Evolutionary conservation across 1,140 invertebrate species (phyloP), one percentile per base, ranked within the genome.

Genomic region (Portunus trituberculatus): DNA sequence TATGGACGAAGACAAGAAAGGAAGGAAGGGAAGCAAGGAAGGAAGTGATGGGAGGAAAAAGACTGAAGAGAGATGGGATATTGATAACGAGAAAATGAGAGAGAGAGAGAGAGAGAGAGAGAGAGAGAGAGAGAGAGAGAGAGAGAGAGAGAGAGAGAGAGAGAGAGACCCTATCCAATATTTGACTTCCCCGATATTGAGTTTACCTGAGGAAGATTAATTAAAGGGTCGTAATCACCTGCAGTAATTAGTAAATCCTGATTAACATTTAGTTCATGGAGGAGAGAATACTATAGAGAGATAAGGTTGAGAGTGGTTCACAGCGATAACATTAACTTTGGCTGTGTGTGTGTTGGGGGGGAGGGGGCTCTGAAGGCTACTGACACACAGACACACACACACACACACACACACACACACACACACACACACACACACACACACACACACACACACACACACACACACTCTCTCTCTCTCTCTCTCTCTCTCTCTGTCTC

Each of bases 41-140:
- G 4, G 76, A 83, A n/a, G 0, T n/a, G 16, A 14, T n/a, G 10
- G 20, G 6, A 12, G 4, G 25, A 32, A 86, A 86, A 86, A 86
- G 12, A 86, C 4, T 12, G 20, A 32, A 6, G 31, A 10, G 86
- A 32, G 86, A 67, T 29, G 59, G 8, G 31, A 12, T 67, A 32
- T 16, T 10, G n/a, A 31, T 76, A 76, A 92, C 0, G 45, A 16
- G 67, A 82, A n/a, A n/a, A 32, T n/a, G 29, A 83, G 31, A 82
- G 59, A 92, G 31, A 39, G 28, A 45, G 45, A 14, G 39, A 48
- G 89, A 91, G 89, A 91, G 45, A 52, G 89, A 91, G 45, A 91
- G 89, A 91, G 28, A 91, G 45, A 91, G 28, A 52, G 6, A 91
- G 46, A 91, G 28, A n/a, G 89, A 52, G 89, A 46, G 89, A 90